phyloP scores from a whole-genome alignment of 2,888 invertebrate genomes.

The Athalia cordata region DNA sequence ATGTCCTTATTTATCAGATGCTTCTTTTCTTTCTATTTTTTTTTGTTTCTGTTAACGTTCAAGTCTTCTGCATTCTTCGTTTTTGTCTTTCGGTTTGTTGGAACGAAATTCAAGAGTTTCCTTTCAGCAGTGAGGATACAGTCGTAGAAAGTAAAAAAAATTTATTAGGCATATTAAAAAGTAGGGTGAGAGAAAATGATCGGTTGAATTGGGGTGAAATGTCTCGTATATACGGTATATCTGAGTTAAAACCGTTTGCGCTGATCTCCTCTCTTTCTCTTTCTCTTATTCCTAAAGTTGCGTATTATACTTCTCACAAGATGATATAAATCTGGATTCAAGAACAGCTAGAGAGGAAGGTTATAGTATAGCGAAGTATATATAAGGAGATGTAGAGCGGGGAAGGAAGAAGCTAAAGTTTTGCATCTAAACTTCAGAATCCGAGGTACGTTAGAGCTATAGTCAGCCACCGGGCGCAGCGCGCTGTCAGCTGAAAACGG shows the following conservation, averaged over 20 bases:
- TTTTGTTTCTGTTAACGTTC: too few relatives aligned
- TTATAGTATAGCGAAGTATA: too few relatives aligned
- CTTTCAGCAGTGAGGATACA: too few relatives aligned
- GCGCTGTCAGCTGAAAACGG: conserved; percentile 1
- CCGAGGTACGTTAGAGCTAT: neutral
- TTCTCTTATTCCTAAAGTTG: neutral
- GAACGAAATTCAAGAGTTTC: too few relatives aligned
- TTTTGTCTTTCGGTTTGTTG: neutral
- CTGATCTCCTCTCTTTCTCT: neutral
- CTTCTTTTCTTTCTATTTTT: conserved; percentile 5
- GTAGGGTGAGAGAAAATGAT: too few relatives aligned
- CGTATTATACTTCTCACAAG: neutral
- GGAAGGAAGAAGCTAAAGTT: conserved; percentile 5
- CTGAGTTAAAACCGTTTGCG: too few relatives aligned
- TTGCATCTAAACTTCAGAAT: conserved; percentile 29
- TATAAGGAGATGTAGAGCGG: too few relatives aligned
- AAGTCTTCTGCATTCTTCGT: neutral
- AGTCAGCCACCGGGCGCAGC: too few relatives aligned
- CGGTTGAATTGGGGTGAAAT: too few relatives aligned
- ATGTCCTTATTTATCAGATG: neutral
- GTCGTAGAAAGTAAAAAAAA: too few relatives aligned
- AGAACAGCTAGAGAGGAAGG: neutral
- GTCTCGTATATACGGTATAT: too few relatives aligned
- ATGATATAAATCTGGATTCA: conserved; percentile 21
- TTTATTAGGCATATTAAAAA: too few relatives aligned